Conservation (phyloP, 2,113 vertebrate species). For the Polypterus senegalus region DNA sequence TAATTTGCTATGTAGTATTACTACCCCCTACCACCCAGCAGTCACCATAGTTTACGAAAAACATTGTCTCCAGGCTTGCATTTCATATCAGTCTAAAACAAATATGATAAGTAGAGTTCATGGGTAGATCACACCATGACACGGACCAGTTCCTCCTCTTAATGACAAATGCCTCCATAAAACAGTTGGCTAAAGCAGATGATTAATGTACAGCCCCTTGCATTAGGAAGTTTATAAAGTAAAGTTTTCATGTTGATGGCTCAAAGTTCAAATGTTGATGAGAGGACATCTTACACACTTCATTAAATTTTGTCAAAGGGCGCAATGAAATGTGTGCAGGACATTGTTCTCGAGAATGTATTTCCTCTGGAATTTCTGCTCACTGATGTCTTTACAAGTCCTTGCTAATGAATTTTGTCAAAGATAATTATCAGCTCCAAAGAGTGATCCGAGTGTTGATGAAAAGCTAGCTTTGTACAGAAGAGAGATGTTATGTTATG, state of each 20-base stretch:
- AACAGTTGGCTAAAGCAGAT: conserved; percentile 29
- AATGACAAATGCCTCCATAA: too few relatives aligned
- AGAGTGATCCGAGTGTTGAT: conserved; percentile 41
- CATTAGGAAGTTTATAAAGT: conserved; percentile 49
- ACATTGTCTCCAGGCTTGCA: too few relatives aligned
- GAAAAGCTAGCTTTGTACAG: conserved; percentile 71
- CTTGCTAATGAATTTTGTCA: conserved; percentile 75
- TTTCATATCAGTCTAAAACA: too few relatives aligned
- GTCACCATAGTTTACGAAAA: too few relatives aligned
- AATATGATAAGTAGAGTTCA: too few relatives aligned
- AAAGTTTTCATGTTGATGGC: conserved; percentile 51
- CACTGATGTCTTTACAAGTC: conserved; percentile 57
- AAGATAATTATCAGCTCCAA: conserved; percentile 65
- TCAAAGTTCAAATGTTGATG: conserved; percentile 50
- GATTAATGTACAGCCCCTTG: conserved; percentile 60
- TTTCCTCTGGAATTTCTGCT: conserved; percentile 56
- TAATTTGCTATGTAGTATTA: too few relatives aligned
- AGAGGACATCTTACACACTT: conserved; percentile 65
- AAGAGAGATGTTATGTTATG: conserved; percentile 39
- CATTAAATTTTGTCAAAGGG: conserved; percentile 73
- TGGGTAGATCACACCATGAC: too few relatives aligned
- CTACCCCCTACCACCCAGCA: too few relatives aligned
- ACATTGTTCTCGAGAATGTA: conserved; percentile 63
- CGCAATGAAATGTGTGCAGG: conserved; percentile 54
- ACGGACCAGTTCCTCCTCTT: too few relatives aligned